Evolutionary conservation across 2,888 invertebrate genomes (phyloP).

Genomic region (Oscheius sp.): DNA sequence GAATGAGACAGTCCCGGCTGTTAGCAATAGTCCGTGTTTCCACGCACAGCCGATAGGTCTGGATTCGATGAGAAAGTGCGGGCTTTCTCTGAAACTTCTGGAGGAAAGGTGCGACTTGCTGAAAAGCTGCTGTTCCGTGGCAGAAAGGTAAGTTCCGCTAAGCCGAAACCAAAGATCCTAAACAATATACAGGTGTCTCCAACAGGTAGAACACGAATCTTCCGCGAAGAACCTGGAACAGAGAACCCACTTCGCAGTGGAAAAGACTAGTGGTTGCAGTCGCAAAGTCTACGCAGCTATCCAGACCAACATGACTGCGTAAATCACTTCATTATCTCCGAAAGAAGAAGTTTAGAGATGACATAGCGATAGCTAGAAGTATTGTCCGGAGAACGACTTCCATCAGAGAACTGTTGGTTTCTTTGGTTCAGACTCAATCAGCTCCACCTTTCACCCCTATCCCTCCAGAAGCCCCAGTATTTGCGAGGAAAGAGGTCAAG

Average conservation of each 20-base stretch:
- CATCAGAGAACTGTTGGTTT: not conserved
- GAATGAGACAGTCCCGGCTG: not conserved
- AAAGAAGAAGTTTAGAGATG: not conserved
- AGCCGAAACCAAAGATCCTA: too few relatives aligned
- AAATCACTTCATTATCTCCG: not conserved
- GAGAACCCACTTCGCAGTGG: not conserved
- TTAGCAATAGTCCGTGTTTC: not conserved
- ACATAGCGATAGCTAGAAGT: constrained; percentile 15
- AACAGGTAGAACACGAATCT: not conserved
- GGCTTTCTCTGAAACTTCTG: constrained; percentile 9
- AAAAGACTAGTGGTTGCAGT: constrained; percentile 2
- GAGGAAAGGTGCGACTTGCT: constrained; percentile 23
- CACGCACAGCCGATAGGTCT: not conserved
- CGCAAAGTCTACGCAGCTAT: constrained; percentile 1
- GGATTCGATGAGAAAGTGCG: not conserved
- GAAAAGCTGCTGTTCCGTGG: constrained; percentile 9
- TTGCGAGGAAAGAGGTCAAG: constrained; percentile 3
- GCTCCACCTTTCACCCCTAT: not conserved
- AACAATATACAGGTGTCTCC: not conserved
- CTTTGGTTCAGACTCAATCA: not conserved
- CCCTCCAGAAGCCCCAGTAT: not conserved
- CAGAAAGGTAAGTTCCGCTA: not conserved
- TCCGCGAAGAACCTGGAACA: not conserved
- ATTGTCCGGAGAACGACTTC: constrained; percentile 1
- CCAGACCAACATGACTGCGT: constrained; percentile 8